Conservation (phyloP, 2,888 invertebrate species). For the Chymomyza caudatula region DNA sequence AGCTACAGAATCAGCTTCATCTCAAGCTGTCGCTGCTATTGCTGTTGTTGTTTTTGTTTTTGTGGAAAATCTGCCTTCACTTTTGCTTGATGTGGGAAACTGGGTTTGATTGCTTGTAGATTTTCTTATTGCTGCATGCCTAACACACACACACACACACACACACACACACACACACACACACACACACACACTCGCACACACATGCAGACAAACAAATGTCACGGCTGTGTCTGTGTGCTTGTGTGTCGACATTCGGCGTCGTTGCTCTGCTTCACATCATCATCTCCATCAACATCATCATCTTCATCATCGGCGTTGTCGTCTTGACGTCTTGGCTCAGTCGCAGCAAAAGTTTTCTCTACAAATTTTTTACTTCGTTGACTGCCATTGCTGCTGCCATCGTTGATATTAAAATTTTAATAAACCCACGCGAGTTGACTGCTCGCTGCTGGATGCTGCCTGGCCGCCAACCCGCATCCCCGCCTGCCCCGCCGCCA, state of each 20-base stretch:
- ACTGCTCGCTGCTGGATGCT: constrained; percentile 27
- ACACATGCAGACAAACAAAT: background rate
- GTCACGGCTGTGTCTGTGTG: background rate
- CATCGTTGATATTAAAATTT: constrained; percentile 68
- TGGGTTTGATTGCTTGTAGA: constrained; percentile 55
- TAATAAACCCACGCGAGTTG: constrained; percentile 66
- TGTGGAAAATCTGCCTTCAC: background rate
- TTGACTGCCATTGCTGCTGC: constrained; percentile 47
- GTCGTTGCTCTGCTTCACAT: background rate
- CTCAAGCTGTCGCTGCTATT: constrained; percentile 36
- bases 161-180: background rate
- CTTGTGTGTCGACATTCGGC: constrained; percentile 56
- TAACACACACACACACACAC: background rate
- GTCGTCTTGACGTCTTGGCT: background rate
- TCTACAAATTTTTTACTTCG: constrained; percentile 66
- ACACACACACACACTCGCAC: background rate
- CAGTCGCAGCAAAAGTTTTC: constrained; percentile 38
- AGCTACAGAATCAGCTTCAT: constrained; percentile 13
- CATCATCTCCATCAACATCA: background rate
- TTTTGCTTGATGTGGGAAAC: constrained; percentile 1
- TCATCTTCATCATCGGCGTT: background rate
- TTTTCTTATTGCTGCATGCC: constrained; percentile 1
- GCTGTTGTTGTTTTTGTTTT: background rate
- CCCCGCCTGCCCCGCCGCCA: background rate
- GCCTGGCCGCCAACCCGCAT: background rate